Evolutionary conservation across 2,888 invertebrate genomes (phyloP), one percentile per base, ranked within the genome.

Genomic region (Parnassius mnemosyne): DNA sequence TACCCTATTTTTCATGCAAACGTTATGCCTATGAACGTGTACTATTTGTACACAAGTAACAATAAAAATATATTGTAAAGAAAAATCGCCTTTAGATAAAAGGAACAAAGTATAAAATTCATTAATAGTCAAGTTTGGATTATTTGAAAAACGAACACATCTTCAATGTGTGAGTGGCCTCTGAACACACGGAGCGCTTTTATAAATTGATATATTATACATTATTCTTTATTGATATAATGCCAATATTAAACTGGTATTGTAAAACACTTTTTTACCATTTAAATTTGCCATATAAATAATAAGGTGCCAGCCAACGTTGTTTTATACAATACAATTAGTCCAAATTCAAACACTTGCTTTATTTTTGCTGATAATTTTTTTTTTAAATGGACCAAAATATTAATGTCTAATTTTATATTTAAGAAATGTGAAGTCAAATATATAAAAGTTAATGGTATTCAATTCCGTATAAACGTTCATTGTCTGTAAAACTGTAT

Each of bases 141-240:
- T 78, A 80, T 80, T 78, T 78, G 79, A 78, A 79, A 77, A 77
- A 74, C 73, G 76, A 73, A 77, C 74, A 71, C 68, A 66, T 61
- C 68, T 63, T 72, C 64, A 66, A 68, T 75, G 81, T 81, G 78
- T 77, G 80, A 70, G 75, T 76, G 66, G 69, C 57, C 57, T 65
- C 65, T 69, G 42, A 65, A n/a, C 71, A 80, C 80, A 80, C 73
- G 70, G 71, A 65, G 70, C 49, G 76, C 53, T 72, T 75, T 69
- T 73, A 53, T 50, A 53, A 11, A 13, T 13, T 9, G 13, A n/a
- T 34, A n/a, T 46, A 49, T 16, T 13, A 49, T 49, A 16, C 13
- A 49, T 49, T 49, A 49, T 49, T 13, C 49, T 49, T 13, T 16
- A 47, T 25, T 25, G 25, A 25, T 25, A 25, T 25, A 25, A 25